Evolutionary conservation across 2,113 vertebrate genomes (phyloP), one percentile per base, ranked within the genome.

Genomic region (Nesogale talazaci): DNA sequence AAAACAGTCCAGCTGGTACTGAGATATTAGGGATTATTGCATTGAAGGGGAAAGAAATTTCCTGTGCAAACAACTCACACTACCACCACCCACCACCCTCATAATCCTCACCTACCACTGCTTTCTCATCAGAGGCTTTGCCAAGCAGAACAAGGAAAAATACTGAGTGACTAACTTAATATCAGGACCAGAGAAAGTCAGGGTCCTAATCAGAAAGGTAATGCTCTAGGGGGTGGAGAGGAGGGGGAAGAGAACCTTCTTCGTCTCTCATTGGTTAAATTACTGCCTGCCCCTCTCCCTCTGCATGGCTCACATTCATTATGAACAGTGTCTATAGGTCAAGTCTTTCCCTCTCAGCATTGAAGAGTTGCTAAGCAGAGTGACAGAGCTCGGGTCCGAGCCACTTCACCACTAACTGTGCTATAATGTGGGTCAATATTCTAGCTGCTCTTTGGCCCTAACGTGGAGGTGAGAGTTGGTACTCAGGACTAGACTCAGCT

Each of bases 281-380:
- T 15, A 25, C 31, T 36, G 46, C 40, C 83, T 86, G 79, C 83
- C 72, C 36, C 42, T 56, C 4, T 1, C 12, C 38, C 31, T 34
- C 57, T n/a, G 20, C 25, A 86, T 63, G 86, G 38, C 36, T 57
- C 40, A 75, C 67, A 65, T 25, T 94, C 74, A 91, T 78, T 82
- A 92, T 12, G 7, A 69, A 63, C 46, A 90, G 20, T 69, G 38
- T 87, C 79, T 40, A 75, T 31, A 83, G 34, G 40, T 72, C 59
- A 52, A 46, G 27, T 74, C 69, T 94, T 86, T 46, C 40, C 57
- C 29, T 65, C 65, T 86, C 16, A 29, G 9, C 25, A 52, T 46
- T 93, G 74, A 69, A 88, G 27, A 85, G 90, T 90, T 82, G 87
- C 85, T 76, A 83, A 88, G 82, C 74, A 94, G 23, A 70, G 72